Evolutionary conservation across 2,888 invertebrate species (phyloP).

Genomic region (Gisinianus flammeolus): DNA sequence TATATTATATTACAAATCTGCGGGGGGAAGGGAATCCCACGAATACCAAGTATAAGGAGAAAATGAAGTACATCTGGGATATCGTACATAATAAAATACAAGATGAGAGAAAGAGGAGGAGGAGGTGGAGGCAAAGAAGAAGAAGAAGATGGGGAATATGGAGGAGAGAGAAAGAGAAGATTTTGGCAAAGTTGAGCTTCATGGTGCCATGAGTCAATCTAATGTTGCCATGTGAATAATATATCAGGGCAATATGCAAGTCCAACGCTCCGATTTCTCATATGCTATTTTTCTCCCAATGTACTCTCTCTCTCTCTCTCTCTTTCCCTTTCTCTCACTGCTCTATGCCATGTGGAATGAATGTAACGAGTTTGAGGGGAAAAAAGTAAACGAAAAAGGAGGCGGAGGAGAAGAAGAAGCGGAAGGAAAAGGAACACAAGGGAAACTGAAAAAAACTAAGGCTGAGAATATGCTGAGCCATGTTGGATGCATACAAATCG

Average conservation of each 20-base stretch:
- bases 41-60: no score
- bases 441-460: background rate
- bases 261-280: constrained; percentile 10
- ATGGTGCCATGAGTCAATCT: constrained; percentile 21
- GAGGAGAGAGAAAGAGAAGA: background rate
- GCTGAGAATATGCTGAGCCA: background rate
- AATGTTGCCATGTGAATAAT: constrained; percentile 16
- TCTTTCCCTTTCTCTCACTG: background rate
- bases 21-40: no score
- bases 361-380: background rate
- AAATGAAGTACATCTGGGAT: no score
- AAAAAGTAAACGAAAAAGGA: background rate
- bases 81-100: no score
- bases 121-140: constrained; percentile 1
- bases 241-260: constrained; percentile 1
- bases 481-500: constrained; percentile 6
- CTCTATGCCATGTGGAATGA: background rate
- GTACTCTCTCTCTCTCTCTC: background rate
- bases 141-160: background rate
- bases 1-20: no score
- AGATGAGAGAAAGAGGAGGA: background rate
- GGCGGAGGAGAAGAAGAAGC: background rate
- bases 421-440: background rate
- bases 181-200: constrained; percentile 16
- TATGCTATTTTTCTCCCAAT: background rate